phyloP scores from a whole-genome alignment of 2,797 vertebrate genomes.

The Pampus argenteus region DNA sequence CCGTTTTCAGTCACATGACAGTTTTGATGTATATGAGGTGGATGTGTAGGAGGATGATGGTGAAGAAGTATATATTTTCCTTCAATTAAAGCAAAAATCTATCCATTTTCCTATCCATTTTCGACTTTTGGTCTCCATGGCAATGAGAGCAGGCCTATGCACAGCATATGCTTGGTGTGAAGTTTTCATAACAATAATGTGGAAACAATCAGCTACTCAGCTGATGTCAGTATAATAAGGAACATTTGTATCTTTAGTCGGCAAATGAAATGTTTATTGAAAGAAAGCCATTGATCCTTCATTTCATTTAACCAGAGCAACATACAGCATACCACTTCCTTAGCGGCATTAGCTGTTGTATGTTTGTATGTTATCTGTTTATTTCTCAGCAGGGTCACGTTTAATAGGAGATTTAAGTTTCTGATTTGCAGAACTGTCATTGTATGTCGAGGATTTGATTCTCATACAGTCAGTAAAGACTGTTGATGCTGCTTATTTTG shows the following conservation, averaged over 20 bases:
- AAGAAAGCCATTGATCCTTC: neutral
- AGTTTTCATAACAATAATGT: no score
- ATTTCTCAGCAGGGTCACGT: constrained; percentile 21
- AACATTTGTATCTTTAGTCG: constrained; percentile 14
- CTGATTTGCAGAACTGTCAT: constrained; percentile 21
- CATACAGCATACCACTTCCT: neutral
- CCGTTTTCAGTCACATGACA: neutral
- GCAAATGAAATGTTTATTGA: neutral
- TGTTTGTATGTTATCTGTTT: neutral
- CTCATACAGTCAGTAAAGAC: constrained; percentile 28
- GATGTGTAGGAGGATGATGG: constrained; percentile 1
- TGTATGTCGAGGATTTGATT: constrained; percentile 38
- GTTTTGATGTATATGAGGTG: neutral
- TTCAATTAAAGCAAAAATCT: no score
- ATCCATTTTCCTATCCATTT: no score
- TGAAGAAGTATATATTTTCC: neutral
- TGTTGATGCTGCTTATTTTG: constrained; percentile 28
- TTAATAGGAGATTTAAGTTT: constrained; percentile 35
- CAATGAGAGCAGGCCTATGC: no score
- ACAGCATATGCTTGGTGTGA: no score
- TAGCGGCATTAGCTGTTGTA: neutral
- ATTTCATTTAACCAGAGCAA: neutral
- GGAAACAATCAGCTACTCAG: no score
- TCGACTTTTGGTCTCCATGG: no score
- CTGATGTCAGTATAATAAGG: no score